Conservation (phyloP, 1,140 invertebrate species). For the Brachionus sp. region DNA sequence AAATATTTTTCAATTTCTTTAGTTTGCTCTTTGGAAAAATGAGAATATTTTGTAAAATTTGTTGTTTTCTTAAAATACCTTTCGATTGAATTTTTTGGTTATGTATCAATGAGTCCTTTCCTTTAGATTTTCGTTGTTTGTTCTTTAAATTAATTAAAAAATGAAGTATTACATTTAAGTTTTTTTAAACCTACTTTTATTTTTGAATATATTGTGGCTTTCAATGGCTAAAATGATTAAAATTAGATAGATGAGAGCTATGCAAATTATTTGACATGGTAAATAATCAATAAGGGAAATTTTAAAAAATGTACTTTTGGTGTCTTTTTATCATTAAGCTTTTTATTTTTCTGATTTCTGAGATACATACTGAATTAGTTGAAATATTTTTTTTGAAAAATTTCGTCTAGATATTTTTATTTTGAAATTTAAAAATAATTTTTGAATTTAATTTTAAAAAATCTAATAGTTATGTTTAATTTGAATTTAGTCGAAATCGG, state of each 20-base stretch:
- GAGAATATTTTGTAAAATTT: neutral
- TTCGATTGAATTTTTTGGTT: neutral
- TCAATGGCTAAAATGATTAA: slow-evolving; percentile 9
- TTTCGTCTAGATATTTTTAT: neutral
- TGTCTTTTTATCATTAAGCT: neutral
- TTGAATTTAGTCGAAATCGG: neutral
- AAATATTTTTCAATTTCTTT: slow-evolving; percentile 38
- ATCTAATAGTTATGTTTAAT: neutral
- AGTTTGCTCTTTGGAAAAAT: neutral
- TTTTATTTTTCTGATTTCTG: neutral
- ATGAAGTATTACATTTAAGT: no score
- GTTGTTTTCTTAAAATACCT: neutral
- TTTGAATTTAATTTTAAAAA: neutral
- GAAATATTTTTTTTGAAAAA: neutral
- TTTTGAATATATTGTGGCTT: neutral
- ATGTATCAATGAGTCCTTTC: neutral
- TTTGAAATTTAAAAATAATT: neutral
- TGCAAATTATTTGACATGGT: neutral
- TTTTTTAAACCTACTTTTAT: slow-evolving; percentile 8
- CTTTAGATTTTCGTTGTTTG: neutral
- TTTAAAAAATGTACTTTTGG: neutral
- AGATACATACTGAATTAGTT: neutral
- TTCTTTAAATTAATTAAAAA: no score
- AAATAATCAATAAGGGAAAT: neutral
- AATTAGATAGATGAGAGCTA: neutral